Conservation (phyloP, 2,888 invertebrate genomes). For the Stenodema calcarata region DNA sequence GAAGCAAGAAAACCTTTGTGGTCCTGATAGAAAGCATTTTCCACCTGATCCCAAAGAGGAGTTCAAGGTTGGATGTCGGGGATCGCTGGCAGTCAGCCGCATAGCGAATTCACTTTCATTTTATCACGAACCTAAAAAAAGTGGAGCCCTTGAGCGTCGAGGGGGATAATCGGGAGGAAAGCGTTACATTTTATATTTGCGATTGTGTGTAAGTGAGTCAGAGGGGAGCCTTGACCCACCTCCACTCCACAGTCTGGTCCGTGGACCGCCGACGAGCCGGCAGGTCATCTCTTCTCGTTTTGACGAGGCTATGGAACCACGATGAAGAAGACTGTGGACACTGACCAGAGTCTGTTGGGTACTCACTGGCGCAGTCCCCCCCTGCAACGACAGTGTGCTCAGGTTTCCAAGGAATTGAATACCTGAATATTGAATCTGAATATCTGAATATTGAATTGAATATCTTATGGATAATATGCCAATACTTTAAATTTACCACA, state of each 20-base stretch:
- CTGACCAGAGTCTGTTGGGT: too few relatives aligned
- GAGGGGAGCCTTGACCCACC: not conserved
- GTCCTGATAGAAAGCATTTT: not conserved
- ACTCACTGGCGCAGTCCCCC: too few relatives aligned
- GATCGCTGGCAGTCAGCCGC: not conserved
- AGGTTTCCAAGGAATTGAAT: too few relatives aligned
- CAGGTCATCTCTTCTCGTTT: not conserved
- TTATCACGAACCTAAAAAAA: not conserved
- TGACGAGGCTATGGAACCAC: too few relatives aligned
- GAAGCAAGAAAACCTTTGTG: too few relatives aligned
- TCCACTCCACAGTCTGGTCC: not conserved
- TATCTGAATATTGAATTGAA: too few relatives aligned
- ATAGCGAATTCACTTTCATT: conserved; percentile 10
- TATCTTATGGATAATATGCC: too few relatives aligned
- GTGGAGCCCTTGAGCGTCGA: not conserved
- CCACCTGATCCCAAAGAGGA: not conserved
- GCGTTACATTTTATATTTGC: conserved; percentile 27
- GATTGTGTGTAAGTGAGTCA: conserved; percentile 29
- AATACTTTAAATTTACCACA: too few relatives aligned
- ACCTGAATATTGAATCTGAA: too few relatives aligned
- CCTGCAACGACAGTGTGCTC: too few relatives aligned
- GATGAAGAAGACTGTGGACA: too few relatives aligned
- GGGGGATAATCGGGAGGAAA: conserved; percentile 16
- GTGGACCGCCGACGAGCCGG: not conserved
- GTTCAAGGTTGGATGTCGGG: not conserved